These are phyloP conservation scores for Bombus balteatus DNA, from an alignment of 1,140 invertebrate genomes.

Conservation along the genomic window DNA sequence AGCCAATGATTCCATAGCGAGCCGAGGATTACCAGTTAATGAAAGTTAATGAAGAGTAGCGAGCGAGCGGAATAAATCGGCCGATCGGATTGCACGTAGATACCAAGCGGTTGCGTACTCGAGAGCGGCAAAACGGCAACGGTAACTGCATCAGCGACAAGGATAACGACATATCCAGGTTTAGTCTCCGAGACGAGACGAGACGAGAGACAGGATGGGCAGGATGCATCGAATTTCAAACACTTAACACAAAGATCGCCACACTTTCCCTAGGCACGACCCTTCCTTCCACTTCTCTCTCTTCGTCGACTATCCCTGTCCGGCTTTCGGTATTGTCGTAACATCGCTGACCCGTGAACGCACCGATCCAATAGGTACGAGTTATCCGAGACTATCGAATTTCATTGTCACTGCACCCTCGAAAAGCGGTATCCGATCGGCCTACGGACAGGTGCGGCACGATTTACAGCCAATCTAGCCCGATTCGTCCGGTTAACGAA, in stretches of 20 bases:
- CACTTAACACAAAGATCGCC: conserved; percentile 65
- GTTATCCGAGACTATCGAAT: conserved; percentile 59
- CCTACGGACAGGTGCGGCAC: conserved; percentile 61
- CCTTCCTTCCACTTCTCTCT: conserved; percentile 29
- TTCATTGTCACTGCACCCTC: conserved; percentile 69
- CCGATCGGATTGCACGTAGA: conserved; percentile 30
- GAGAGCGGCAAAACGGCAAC: not conserved
- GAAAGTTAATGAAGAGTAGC: conserved; percentile 39
- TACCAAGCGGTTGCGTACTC: not conserved
- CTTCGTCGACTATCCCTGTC: conserved; percentile 36
- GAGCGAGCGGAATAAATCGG: conserved; percentile 23
- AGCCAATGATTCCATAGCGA: conserved; percentile 23
- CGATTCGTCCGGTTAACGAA: conserved; percentile 52
- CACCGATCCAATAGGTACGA: conserved; percentile 40
- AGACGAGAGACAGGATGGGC: conserved; percentile 65
- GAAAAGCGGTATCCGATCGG: conserved; percentile 56
- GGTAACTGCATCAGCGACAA: not conserved
- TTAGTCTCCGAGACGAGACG: conserved; percentile 2
- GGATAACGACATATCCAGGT: conserved; percentile 32
- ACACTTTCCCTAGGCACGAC: conserved; percentile 14
- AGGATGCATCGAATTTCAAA: conserved; percentile 70
- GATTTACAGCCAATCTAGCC: not conserved
- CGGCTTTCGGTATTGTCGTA: conserved; percentile 64
- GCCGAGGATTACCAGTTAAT: conserved; percentile 40
- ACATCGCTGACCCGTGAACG: conserved; percentile 63